Conservation (phyloP, 2,888 invertebrate species). For the Lithophane socia region DNA sequence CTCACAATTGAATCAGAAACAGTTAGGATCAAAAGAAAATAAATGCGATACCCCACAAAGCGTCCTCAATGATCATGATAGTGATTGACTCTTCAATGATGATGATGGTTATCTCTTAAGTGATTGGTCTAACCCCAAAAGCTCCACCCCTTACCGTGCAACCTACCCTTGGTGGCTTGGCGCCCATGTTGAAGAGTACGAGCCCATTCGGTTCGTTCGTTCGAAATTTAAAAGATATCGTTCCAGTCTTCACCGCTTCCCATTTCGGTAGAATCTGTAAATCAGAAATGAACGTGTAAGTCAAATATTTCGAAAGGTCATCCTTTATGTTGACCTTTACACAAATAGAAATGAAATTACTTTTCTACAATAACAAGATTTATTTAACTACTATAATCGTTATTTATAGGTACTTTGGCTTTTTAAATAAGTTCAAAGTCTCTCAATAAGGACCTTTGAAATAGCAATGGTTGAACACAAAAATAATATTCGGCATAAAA, state of each 20-base stretch:
- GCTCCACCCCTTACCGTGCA: slow-evolving; percentile 91
- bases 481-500: slow-evolving; percentile 19
- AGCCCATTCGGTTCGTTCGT: slow-evolving; percentile 98
- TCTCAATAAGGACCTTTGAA: slow-evolving; percentile 3
- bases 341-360: slow-evolving; percentile 17
- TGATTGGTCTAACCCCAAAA: slow-evolving; percentile 85
- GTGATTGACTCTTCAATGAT: slow-evolving; percentile 60
- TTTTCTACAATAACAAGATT: background rate
- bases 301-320: background rate
- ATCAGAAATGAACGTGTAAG: slow-evolving; percentile 55
- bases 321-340: background rate
- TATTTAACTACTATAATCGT: background rate
- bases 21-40: slow-evolving; percentile 42
- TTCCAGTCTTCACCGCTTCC: slow-evolving; percentile 97
- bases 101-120: slow-evolving; percentile 77
- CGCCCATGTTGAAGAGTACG: slow-evolving; percentile 97
- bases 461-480: background rate
- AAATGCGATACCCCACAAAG: slow-evolving; percentile 66
- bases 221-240: slow-evolving; percentile 98
- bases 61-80: slow-evolving; percentile 58
- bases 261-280: slow-evolving; percentile 96
- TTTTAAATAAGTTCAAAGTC: slow-evolving; percentile 3
- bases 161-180: slow-evolving; percentile 94
- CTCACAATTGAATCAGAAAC: slow-evolving; percentile 31
- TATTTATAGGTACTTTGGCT: slow-evolving; percentile 1